Percentiles rank a stretch among this genome's conserved stretches.
These are phyloP conservation scores for Pedionomus torquatus DNA, from an alignment of 2,113 vertebrate species.

Conservation along the genomic window DNA sequence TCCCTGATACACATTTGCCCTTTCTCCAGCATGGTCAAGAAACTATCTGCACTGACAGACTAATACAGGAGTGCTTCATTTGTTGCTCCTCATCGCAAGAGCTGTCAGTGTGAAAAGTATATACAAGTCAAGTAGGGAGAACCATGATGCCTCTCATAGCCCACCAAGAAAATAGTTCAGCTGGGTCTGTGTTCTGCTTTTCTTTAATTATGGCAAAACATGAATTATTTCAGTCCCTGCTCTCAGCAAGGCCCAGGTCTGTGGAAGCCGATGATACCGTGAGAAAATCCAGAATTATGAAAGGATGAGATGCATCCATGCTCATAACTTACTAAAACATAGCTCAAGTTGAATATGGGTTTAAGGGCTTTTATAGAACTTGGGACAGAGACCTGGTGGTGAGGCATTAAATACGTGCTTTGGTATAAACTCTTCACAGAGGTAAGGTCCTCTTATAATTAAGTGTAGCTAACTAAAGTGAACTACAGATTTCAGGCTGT, in stretches of 20 bases:
- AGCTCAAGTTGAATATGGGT: neutral
- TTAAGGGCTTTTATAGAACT: neutral
- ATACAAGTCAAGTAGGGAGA: neutral
- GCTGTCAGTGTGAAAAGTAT: neutral
- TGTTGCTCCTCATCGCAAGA: neutral
- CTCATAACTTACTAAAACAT: neutral
- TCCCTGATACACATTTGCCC: neutral
- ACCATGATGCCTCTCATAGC: neutral
- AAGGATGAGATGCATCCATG: neutral
- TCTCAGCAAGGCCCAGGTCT: neutral
- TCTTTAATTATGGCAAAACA: neutral
- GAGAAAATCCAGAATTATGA: neutral
- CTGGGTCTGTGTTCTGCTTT: neutral
- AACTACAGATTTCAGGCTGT: neutral
- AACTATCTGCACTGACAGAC: neutral
- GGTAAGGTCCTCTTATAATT: slow-evolving; percentile 12
- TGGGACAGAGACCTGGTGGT: neutral
- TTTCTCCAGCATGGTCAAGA: neutral
- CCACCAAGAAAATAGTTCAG: neutral
- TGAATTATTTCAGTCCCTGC: neutral
- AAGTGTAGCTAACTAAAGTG: neutral
- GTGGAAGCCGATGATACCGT: neutral
- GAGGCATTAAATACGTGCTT: neutral
- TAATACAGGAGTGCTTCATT: neutral
- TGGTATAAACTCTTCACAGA: neutral